These are phyloP conservation scores for Hyles lineata DNA, from an alignment of 2,888 invertebrate species.

Conservation along the genomic window DNA sequence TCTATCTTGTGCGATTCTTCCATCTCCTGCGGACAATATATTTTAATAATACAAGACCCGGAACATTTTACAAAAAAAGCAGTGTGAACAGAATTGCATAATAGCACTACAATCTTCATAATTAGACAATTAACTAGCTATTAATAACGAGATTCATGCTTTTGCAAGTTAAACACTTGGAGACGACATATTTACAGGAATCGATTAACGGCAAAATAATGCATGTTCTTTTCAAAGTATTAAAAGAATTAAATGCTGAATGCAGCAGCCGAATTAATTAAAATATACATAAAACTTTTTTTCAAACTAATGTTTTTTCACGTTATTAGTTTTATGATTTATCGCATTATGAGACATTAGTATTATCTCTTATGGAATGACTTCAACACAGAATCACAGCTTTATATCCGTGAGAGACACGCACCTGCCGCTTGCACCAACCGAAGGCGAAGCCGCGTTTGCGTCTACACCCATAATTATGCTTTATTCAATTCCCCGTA, in stretches of 20 bases:
- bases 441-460: background rate
- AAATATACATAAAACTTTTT: too few relatives aligned
- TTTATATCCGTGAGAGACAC: too few relatives aligned
- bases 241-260: background rate
- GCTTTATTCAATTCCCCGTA: conserved; percentile 47
- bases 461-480: conserved; percentile 38
- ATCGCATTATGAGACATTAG: too few relatives aligned
- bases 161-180: background rate
- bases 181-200: background rate
- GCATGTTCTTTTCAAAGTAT: background rate
- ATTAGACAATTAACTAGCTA: background rate
- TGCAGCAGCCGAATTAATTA: too few relatives aligned
- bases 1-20: conserved; percentile 56
- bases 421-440: too few relatives aligned
- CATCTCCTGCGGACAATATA: conserved; percentile 53
- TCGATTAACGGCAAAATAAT: background rate
- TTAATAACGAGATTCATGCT: background rate
- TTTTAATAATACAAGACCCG: background rate
- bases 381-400: too few relatives aligned
- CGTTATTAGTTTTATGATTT: too few relatives aligned
- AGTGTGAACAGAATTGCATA: background rate
- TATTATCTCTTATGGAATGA: too few relatives aligned
- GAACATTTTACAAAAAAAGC: background rate
- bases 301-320: too few relatives aligned
- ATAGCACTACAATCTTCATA: background rate